A percentile compares a stretch with the other conserved stretches of the same genome.
These are phyloP conservation scores for Gymnoscelis rufifasciata DNA, from an alignment of 2,888 invertebrate genomes.

Conservation along the genomic window DNA sequence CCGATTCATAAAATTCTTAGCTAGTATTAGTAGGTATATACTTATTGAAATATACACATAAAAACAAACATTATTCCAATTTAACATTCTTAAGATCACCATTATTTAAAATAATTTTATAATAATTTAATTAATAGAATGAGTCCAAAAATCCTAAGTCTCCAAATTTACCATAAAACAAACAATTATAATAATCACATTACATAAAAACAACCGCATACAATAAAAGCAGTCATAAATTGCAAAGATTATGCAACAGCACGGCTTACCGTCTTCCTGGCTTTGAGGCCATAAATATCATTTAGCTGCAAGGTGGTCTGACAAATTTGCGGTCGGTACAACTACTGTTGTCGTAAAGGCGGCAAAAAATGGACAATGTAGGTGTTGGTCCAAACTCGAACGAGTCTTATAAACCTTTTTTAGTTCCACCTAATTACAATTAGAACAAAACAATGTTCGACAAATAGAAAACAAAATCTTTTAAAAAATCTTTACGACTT, in stretches of 20 bases:
- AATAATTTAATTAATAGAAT: background rate
- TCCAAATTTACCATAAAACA: slow-evolving; percentile 6
- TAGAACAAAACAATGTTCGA: background rate
- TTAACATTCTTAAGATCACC: too few species aligned
- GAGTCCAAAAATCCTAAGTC: background rate
- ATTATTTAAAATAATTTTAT: too few species aligned
- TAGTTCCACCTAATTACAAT: background rate
- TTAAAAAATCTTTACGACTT: background rate
- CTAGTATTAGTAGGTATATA: too few species aligned
- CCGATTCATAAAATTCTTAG: too few species aligned
- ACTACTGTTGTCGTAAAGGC: slow-evolving; percentile 45
- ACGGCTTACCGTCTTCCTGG: slow-evolving; percentile 70
- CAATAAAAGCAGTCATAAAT: slow-evolving; percentile 70
- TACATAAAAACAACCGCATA: slow-evolving; percentile 58
- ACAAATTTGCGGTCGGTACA: slow-evolving; percentile 74
- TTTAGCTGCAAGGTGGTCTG: slow-evolving; percentile 76
- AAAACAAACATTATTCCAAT: too few species aligned
- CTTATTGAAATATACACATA: too few species aligned
- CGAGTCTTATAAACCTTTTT: slow-evolving; percentile 1
- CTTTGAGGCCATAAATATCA: slow-evolving; percentile 72
- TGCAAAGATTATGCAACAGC: slow-evolving; percentile 74
- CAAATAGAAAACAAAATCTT: background rate
- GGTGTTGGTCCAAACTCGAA: too few species aligned
- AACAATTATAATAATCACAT: slow-evolving; percentile 42
- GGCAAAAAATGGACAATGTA: slow-evolving; percentile 19